Evolutionary conservation across 2,797 vertebrate genomes (phyloP), one percentile per base, ranked within the genome.

Genomic region (Crenuchus spilurus): DNA sequence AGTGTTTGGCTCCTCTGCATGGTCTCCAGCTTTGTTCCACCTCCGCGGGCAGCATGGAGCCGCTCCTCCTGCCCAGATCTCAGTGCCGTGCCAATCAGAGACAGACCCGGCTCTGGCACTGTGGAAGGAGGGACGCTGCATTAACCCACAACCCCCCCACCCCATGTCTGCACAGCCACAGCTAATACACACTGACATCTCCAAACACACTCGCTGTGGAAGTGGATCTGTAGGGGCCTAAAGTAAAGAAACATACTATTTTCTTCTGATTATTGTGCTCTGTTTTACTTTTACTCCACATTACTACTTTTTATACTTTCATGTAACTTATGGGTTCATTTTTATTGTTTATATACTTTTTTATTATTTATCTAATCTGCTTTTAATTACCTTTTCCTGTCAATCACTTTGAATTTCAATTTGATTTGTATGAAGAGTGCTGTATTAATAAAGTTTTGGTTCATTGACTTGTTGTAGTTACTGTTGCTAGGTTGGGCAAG

Each of bases 1-100:
- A 73, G 63, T 30, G 57, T 26, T 41, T 73, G 76, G 62, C 54
- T 66, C 61, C 31, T 72, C 33, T 33, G 20, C 46, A 65, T 66
- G 68, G 42, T 64, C 60, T 46, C 37, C 35, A 70, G 37, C 54
- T 62, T 66, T 41, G 31, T 68, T 57, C 49, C n/a, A n/a, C 49
- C 49, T 30, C 42, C 16, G 63, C 2, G 16, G 51, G 44, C 70
- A 48, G 39, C 18, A 11, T n/a, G 26, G 42, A 55, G 65, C 39
- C 16, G 0, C 24, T 37, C 26, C 30, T 46, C 37, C 70, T 72
- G 54, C 70, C 63, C 72, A 72, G 35, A 60, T 10, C 44, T 14
- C 37, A 61, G 63, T 4, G 31, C 63, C 20, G 2, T 72, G 46
- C 55, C 62, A 77, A 61, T 72, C 62, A 72, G 54, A 65, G 8